Percentiles rank a stretch among this genome's conserved stretches.
Conservation (phyloP, 2,888 invertebrate genomes). For the Proisotoma minuta region DNA sequence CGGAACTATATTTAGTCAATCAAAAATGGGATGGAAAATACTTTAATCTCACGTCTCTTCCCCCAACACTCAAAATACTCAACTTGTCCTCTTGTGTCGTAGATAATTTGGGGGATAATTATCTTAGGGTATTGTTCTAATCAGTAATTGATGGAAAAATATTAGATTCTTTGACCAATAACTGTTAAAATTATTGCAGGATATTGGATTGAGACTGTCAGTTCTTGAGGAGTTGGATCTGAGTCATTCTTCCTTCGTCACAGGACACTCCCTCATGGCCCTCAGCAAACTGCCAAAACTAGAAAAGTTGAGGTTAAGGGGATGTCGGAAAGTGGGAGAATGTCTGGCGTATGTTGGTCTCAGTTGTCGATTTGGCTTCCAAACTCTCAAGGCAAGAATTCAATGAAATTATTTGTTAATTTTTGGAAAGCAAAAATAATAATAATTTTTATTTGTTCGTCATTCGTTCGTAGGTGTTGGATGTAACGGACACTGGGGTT, state of each 20-base stretch:
- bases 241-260: slow-evolving; percentile 42
- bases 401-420: not conserved
- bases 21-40: slow-evolving; percentile 34
- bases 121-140: not conserved
- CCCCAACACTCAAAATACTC: slow-evolving; percentile 34
- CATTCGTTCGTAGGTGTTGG: slow-evolving; percentile 33
- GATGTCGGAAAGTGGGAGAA: slow-evolving; percentile 43
- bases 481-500: slow-evolving; percentile 43
- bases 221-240: slow-evolving; percentile 40
- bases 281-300: slow-evolving; percentile 42
- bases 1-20: slow-evolving; percentile 34
- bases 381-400: slow-evolving; percentile 33
- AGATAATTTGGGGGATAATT: not conserved
- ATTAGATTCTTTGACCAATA: too few species aligned
- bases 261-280: slow-evolving; percentile 39
- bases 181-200: too few species aligned
- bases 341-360: slow-evolving; percentile 45
- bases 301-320: slow-evolving; percentile 31
- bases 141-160: too few species aligned
- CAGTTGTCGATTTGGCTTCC: slow-evolving; percentile 44
- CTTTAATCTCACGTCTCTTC: slow-evolving; percentile 36
- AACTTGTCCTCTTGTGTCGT: slow-evolving; percentile 24
- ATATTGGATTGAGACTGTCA: slow-evolving; percentile 26
- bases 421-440: not conserved
- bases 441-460: slow-evolving; percentile 7